Percentiles rank a stretch among this genome's conserved stretches.
These are phyloP conservation scores for Himantopus leucocephalus DNA, from an alignment of 2,113 vertebrate genomes.

Conservation along the genomic window DNA sequence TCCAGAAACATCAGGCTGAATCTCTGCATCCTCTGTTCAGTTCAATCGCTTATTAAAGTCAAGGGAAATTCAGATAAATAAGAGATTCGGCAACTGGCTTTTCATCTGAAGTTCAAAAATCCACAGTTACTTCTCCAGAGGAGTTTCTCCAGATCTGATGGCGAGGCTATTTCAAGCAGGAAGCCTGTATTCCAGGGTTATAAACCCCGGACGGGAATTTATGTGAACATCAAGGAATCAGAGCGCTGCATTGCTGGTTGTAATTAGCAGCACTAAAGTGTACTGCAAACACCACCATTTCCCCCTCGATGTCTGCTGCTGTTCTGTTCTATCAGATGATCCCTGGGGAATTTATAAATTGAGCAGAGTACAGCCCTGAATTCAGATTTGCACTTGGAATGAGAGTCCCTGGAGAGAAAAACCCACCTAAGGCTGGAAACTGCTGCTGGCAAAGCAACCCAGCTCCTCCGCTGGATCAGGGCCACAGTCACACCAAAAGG, in stretches of 20 bases:
- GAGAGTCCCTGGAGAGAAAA: neutral
- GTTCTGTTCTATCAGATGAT: neutral
- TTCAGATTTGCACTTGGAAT: neutral
- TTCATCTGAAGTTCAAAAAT: neutral
- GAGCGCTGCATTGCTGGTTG: neutral
- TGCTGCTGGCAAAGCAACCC: neutral
- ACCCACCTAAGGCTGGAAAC: neutral
- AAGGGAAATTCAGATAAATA: neutral
- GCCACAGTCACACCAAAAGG: neutral
- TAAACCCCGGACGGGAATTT: neutral
- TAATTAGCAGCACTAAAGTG: neutral
- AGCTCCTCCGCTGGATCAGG: fast-evolving
- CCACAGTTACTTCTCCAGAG: neutral
- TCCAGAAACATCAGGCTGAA: neutral
- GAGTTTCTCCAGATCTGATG: neutral
- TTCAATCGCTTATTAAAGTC: neutral
- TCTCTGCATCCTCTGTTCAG: neutral
- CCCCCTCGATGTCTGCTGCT: neutral
- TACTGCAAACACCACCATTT: neutral
- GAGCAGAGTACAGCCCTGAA: neutral
- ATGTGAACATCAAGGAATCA: neutral
- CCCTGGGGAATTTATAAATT: neutral
- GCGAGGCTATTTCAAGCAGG: neutral
- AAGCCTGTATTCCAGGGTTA: neutral
- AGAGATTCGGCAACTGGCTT: neutral